Conservation (phyloP, 2,888 invertebrate genomes). For the Ichneumoninae sp. region DNA sequence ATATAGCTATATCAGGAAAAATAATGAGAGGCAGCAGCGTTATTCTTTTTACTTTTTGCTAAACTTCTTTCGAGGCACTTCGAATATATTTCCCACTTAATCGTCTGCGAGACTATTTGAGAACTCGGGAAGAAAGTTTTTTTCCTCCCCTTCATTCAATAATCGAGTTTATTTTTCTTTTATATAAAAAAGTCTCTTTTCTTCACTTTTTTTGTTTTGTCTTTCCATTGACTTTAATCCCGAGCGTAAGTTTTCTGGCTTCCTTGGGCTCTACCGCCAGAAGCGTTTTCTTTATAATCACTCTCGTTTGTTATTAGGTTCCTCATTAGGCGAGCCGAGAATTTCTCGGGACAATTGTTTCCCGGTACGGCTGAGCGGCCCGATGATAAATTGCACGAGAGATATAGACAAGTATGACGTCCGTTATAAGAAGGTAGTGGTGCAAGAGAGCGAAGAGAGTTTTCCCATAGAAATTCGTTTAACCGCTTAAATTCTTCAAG, state of each 20-base stretch:
- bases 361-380: constrained; percentile 1
- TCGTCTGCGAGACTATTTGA: neutral
- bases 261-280: neutral
- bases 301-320: constrained; percentile 11
- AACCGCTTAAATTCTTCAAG: constrained; percentile 3
- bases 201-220: neutral
- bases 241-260: neutral
- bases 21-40: neutral
- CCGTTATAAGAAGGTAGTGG: neutral
- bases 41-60: neutral
- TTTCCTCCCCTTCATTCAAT: neutral
- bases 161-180: constrained; percentile 26
- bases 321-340: constrained; percentile 18
- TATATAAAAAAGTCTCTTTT: neutral
- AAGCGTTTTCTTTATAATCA: constrained; percentile 19
- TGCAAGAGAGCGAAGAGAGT: neutral
- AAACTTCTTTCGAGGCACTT: neutral
- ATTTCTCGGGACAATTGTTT: constrained; percentile 19
- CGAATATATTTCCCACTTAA: neutral
- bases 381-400: constrained; percentile 20
- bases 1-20: too few relatives aligned
- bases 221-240: constrained; percentile 7
- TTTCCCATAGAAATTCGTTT: constrained; percentile 27
- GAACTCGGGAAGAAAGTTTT: neutral
- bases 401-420: neutral